A percentile compares a stretch with the other conserved stretches of the same genome.
These are phyloP conservation scores for Sebastes minor DNA, from an alignment of 2,797 vertebrate genomes.

Conservation along the genomic window DNA sequence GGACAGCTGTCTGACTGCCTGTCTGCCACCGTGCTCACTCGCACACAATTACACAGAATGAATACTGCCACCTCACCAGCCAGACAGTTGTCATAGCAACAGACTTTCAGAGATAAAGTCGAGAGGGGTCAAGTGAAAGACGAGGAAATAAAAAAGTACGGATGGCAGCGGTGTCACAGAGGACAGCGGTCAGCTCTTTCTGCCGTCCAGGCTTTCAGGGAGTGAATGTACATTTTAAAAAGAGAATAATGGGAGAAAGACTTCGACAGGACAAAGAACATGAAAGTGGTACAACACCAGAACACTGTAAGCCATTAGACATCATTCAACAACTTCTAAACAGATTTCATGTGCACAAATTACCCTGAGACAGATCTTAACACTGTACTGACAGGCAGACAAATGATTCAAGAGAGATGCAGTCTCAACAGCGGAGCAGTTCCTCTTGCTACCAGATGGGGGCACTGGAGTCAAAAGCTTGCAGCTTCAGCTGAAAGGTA, in stretches of 20 bases:
- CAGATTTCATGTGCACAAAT: conserved; percentile 1
- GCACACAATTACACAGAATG: conserved; percentile 15
- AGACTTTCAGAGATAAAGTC: conserved; percentile 50
- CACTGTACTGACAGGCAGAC: neutral
- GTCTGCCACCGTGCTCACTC: conserved; percentile 24
- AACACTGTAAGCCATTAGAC: neutral
- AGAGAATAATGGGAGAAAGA: neutral
- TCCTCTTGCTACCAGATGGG: conserved; percentile 46
- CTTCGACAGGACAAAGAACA: neutral
- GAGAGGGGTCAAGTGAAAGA: conserved; percentile 49
- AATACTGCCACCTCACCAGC: conserved; percentile 45
- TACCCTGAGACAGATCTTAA: neutral
- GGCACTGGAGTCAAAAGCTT: conserved; percentile 48
- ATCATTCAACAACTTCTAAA: neutral
- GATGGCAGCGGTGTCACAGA: conserved; percentile 10
- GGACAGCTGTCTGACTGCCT: conserved; percentile 49
- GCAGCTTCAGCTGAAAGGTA: neutral
- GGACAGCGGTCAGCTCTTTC: neutral
- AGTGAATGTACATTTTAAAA: neutral
- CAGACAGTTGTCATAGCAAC: conserved; percentile 73
- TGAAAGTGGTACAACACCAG: neutral
- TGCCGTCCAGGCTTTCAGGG: neutral
- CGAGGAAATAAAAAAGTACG: conserved; percentile 24
- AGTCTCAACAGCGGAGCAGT: conserved; percentile 5
- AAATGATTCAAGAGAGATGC: neutral